These are phyloP conservation scores for Actenoides hombroni DNA, from an alignment of 2,113 vertebrate species.

Conservation along the genomic window DNA sequence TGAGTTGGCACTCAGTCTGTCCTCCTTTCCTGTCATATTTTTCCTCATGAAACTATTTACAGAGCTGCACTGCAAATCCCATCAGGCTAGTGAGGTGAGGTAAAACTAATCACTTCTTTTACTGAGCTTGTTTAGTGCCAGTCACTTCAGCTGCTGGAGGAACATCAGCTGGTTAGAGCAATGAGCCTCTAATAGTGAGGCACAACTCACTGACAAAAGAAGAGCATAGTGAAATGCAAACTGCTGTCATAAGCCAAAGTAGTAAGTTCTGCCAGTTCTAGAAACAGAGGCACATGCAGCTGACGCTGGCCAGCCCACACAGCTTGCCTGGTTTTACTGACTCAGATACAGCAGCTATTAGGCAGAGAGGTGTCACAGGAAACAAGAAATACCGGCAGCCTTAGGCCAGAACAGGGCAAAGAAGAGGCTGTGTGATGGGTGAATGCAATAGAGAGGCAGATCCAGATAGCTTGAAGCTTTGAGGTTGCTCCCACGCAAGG, in stretches of 20 bases:
- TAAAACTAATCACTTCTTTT: background rate
- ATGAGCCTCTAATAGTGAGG: background rate
- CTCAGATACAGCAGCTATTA: background rate
- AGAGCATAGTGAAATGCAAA: background rate
- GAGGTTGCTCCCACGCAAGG: background rate
- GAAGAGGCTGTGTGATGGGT: background rate
- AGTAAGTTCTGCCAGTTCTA: background rate
- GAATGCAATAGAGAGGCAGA: background rate
- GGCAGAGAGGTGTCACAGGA: background rate
- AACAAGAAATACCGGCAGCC: background rate
- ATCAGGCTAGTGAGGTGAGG: background rate
- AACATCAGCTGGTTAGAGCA: background rate
- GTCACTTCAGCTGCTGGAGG: background rate
- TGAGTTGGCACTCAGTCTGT: background rate
- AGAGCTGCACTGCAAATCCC: background rate
- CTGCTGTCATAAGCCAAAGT: background rate
- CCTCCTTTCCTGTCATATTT: background rate
- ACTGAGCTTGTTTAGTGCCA: background rate
- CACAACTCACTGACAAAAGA: background rate
- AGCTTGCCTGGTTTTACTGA: background rate
- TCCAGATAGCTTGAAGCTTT: background rate
- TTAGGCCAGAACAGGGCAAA: background rate
- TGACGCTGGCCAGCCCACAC: background rate
- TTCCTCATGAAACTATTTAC: background rate
- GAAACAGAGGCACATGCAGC: background rate